Evolutionary conservation across 2,888 invertebrate genomes (phyloP), one percentile per base, ranked within the genome.

Genomic region (Acrocera orbiculus): DNA sequence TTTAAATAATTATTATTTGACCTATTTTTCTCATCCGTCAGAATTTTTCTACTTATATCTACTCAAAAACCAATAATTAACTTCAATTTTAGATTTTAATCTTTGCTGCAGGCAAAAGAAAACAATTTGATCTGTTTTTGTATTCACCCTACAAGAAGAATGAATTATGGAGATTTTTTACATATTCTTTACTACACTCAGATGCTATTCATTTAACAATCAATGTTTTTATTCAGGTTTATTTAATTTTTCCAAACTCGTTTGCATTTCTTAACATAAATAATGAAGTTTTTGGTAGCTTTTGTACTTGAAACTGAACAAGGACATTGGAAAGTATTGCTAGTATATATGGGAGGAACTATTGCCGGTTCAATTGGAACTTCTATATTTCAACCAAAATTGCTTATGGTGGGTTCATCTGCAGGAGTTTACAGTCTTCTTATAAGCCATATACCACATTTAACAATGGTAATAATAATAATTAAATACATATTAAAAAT

Each of bases 371-470:
- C 82, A 20, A 61, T 85, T 39, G 79, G 77, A 27, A 78, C 79
- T 2, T 74, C 76, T 16, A 70, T 76, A 35, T 65, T 81, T 49
- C 77, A 81, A 54, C 79, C 80, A 16, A 63, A 64, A 39, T 73
- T 80, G 38, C 71, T 73, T 47, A 70, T 92, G 45, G 76, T 86
- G 30, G 92, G 92, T 14, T 82, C 89, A 23, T 87, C 87, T 1
- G 89, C 85, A 2, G 90, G 89, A 6, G 85, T 89, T 35, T 92
- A 89, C 57, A 81, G 86, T 16, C 62, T 92, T 43, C 68, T 90
- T 40, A 77, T 82, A 32, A 83, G 89, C 40, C 85, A 90, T 56
- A 63, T 89, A 35, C 75, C 89, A 31, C 83, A 90, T 60, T 73
- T 87, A 42, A 64, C 77, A 50, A 63, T 85, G 63, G 74, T 74